Evolutionary conservation across 2,113 vertebrate species (phyloP).

Genomic region (Varanus komodoensis): DNA sequence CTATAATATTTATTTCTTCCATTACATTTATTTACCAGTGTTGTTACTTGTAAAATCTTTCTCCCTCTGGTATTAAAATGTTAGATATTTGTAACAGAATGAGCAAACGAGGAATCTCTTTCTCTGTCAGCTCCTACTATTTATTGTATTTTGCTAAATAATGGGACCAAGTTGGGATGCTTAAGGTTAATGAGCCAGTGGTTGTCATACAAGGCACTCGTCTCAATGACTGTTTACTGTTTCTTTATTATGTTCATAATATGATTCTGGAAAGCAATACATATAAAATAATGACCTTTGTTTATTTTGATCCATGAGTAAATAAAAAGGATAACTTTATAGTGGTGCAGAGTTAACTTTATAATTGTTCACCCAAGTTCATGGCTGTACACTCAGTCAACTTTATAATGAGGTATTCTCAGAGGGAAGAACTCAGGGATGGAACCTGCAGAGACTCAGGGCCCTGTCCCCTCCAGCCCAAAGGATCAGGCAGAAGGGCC

Average conservation of each 20-base stretch:
- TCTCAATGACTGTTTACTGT: slow-evolving; percentile 56
- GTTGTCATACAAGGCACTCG: slow-evolving; percentile 54
- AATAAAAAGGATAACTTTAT: slow-evolving; percentile 3
- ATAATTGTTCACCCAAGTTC: slow-evolving; percentile 52
- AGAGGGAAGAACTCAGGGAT: slow-evolving; percentile 32
- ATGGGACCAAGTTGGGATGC: slow-evolving; percentile 61
- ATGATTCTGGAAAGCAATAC: slow-evolving; percentile 53
- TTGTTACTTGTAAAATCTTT: neutral
- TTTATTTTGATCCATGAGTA: slow-evolving; percentile 53
- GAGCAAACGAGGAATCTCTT: slow-evolving; percentile 25
- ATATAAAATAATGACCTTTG: slow-evolving; percentile 35
- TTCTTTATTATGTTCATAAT: slow-evolving; percentile 62
- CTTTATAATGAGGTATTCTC: slow-evolving; percentile 61
- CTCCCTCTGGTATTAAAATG: neutral
- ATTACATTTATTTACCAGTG: neutral
- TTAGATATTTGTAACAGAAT: slow-evolving; percentile 24
- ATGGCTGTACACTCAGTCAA: slow-evolving; percentile 44
- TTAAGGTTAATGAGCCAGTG: slow-evolving; percentile 69
- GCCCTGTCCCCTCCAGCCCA: neutral
- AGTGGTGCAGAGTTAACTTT: slow-evolving; percentile 56
- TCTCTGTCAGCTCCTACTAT: slow-evolving; percentile 26
- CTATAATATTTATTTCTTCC: neutral
- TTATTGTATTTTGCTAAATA: slow-evolving; percentile 42
- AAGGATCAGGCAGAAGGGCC: too few relatives aligned
- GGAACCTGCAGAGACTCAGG: neutral